Conservation (phyloP, 2,797 vertebrate species). For the Toxotes lorentzi region DNA sequence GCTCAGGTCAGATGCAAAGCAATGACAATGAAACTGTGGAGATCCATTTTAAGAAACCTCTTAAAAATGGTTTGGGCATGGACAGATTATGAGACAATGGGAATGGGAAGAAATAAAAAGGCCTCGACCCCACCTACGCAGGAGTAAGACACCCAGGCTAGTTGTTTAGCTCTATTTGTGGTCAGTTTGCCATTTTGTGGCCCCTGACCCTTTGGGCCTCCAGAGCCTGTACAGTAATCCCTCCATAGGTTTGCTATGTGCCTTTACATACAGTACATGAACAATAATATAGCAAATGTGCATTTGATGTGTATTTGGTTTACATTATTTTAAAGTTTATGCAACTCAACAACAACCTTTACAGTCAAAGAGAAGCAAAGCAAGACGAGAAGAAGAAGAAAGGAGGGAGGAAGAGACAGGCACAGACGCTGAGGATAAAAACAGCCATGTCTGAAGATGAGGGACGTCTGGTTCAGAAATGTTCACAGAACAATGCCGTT, state of each 20-base stretch:
- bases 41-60: neutral
- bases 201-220: too few species aligned
- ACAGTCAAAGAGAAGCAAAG: neutral
- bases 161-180: neutral
- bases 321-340: neutral
- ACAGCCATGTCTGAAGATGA: slow-evolving; percentile 50
- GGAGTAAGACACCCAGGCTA: neutral
- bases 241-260: neutral
- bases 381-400: neutral
- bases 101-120: too few species aligned
- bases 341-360: neutral
- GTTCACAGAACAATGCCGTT: slow-evolving; percentile 66
- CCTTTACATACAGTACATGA: neutral
- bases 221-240: neutral
- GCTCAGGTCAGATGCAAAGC: too few species aligned
- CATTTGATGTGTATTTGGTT: neutral
- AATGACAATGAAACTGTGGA: too few species aligned
- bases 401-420: neutral
- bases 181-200: neutral
- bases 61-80: neutral
- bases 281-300: too few species aligned
- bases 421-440: slow-evolving; percentile 35
- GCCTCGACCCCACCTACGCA: neutral
- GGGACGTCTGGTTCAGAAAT: slow-evolving; percentile 56
- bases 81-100: neutral